Conservation (phyloP, 1,140 invertebrate species). For the Drosophila tropicalis region DNA sequence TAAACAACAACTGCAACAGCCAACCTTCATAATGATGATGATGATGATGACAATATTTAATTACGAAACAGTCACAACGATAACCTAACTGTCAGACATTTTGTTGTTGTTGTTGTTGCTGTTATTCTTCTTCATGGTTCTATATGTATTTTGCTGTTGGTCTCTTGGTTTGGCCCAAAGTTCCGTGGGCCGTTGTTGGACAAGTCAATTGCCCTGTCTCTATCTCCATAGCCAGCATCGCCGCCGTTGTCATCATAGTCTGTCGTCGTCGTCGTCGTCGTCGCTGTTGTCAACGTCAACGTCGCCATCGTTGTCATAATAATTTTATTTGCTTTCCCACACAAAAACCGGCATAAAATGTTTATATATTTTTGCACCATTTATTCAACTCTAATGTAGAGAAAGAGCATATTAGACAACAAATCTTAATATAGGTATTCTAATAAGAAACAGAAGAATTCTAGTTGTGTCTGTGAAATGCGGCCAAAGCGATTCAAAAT, state of each 20-base stretch:
- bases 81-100: slow-evolving; percentile 50
- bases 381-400: slow-evolving; percentile 44
- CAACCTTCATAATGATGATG: not conserved
- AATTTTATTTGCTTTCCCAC: slow-evolving; percentile 76
- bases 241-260: slow-evolving; percentile 30
- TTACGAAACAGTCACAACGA: slow-evolving; percentile 53
- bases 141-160: not conserved
- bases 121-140: not conserved
- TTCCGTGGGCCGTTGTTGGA: slow-evolving; percentile 43
- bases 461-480: too few species aligned
- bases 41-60: slow-evolving; percentile 75
- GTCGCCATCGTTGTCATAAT: slow-evolving; percentile 62
- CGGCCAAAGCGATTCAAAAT: too few species aligned
- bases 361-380: slow-evolving; percentile 55
- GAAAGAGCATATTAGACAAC: slow-evolving; percentile 14
- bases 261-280: slow-evolving; percentile 17
- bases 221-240: slow-evolving; percentile 31
- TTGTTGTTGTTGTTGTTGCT: not conserved
- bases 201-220: slow-evolving; percentile 55
- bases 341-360: slow-evolving; percentile 55
- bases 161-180: slow-evolving; percentile 15
- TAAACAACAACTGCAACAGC: slow-evolving; percentile 36
- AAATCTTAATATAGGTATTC: not conserved
- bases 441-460: too few species aligned
- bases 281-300: slow-evolving; percentile 35